A percentile compares a stretch with the other conserved stretches of the same genome.
Conservation (phyloP, 2,113 vertebrate species). For the Anguilla rostrata region DNA sequence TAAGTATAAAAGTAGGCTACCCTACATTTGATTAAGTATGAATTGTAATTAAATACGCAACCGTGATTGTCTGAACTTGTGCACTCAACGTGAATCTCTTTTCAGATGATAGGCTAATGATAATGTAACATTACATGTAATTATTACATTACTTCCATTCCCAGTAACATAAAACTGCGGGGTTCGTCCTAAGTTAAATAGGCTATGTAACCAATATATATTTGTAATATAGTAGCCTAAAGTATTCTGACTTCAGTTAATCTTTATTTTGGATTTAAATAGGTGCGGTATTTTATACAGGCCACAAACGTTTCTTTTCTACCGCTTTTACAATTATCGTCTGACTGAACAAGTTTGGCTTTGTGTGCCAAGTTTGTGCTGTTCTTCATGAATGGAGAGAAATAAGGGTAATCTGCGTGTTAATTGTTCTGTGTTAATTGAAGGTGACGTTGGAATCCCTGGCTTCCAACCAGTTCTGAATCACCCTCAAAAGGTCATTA, state of each 20-base stretch:
- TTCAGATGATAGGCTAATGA: too few relatives aligned
- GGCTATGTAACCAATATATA: neutral
- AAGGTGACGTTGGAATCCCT: constrained; percentile 88
- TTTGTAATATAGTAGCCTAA: too few relatives aligned
- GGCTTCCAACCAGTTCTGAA: constrained; percentile 61
- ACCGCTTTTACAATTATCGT: constrained; percentile 62
- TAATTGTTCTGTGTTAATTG: constrained; percentile 95
- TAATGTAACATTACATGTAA: too few relatives aligned
- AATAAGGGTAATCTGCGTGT: constrained; percentile 73
- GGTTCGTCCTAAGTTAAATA: neutral
- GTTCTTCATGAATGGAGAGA: constrained; percentile 63
- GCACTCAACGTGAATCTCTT: too few relatives aligned
- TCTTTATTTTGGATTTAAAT: constrained; percentile 37
- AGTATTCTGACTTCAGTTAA: neutral
- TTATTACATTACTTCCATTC: too few relatives aligned
- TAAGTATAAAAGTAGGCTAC: too few relatives aligned
- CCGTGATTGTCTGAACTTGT: too few relatives aligned
- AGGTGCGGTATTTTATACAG: constrained; percentile 39
- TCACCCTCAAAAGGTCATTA: constrained; percentile 46
- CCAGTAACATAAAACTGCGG: too few relatives aligned
- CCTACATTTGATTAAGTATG: too few relatives aligned
- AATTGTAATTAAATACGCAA: too few relatives aligned
- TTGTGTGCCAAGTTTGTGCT: constrained; percentile 64
- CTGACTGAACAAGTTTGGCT: constrained; percentile 65
- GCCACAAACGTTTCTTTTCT: constrained; percentile 64